Evolutionary conservation across 2,888 invertebrate species (phyloP).

Genomic region (Melanotus villosus): DNA sequence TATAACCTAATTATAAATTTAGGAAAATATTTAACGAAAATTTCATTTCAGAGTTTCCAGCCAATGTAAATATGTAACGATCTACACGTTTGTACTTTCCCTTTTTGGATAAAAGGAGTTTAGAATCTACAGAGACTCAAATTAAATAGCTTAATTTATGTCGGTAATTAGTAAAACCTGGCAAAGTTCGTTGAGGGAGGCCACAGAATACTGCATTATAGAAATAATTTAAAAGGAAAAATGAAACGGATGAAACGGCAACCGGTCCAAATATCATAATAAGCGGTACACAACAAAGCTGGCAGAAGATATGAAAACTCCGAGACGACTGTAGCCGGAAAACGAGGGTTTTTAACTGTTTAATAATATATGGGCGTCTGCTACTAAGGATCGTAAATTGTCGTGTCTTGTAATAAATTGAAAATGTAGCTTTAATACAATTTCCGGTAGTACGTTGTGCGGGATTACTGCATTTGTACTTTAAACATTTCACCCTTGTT

Average conservation of each 20-base stretch:
- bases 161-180: constrained; percentile 37
- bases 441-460: background rate
- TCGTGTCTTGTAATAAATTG: background rate
- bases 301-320: background rate
- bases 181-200: constrained; percentile 24
- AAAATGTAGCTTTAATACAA: background rate
- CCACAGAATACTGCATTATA: constrained; percentile 11
- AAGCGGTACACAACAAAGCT: background rate
- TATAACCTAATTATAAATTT: background rate
- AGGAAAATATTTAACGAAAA: constrained; percentile 4
- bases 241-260: constrained; percentile 22
- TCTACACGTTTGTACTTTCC: constrained; percentile 24
- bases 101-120: constrained; percentile 29
- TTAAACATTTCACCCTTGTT: background rate
- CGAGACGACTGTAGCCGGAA: background rate
- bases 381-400: background rate
- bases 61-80: constrained; percentile 10
- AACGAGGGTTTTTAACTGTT: background rate
- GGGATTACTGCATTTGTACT: background rate
- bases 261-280: background rate
- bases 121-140: constrained; percentile 39
- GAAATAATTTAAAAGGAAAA: constrained; percentile 34
- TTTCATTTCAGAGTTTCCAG: background rate
- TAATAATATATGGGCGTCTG: background rate
- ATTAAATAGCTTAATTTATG: constrained; percentile 46